Base-by-base conservation (phyloP, 2,888 invertebrate genomes). In the Pemphredon lugubris region DNA sequence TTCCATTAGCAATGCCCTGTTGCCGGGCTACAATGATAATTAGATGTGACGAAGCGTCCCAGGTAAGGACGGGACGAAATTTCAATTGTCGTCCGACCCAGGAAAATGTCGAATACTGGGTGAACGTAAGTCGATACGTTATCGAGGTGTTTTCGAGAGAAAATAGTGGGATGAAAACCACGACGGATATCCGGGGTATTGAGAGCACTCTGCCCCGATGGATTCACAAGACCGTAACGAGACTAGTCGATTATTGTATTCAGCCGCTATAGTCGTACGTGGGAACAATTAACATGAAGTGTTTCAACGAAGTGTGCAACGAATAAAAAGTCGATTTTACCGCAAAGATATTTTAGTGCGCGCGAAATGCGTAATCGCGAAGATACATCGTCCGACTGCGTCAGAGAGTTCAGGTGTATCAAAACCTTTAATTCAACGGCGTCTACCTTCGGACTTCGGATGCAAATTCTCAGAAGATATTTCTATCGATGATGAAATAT, bases 131-230 rank as follows among this genome's bases (percentile, higher is more conserved):
- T 7, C 26, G 26, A 26, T 26, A 26, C 26, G 26, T 3, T 26
- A 7, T 26, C 7, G 4, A 26, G 4, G 26, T 26, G 7, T 3
- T 5, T 5, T 5, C 4, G 7, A 26, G 26, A 26, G 55, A 37
- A 59, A 44, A 40, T 26, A 53, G 20, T 51, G 50, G 58, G 58
- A 51, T 61, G 73, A 72, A 74, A 76, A 66, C 47, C 59, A 45
- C 37, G 37, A 72, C 83, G 86, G 84, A 86, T 72, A 53, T 86
- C 86, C 85, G 83, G 77, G 59, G 57, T 50, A 79, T 78, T 75
- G 67, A 82, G 51, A 60, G 47, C 70, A 48, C 44, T 64, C 63
- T 57, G 55, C 57, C 65, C 63, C 48, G 40, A 57, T 63, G 73
- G 37, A 70, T 16, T 65, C 75, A 51, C 66, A 50, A 61, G 34